Evolutionary conservation across 2,888 invertebrate species (phyloP).

Genomic region (Arenicola marina): DNA sequence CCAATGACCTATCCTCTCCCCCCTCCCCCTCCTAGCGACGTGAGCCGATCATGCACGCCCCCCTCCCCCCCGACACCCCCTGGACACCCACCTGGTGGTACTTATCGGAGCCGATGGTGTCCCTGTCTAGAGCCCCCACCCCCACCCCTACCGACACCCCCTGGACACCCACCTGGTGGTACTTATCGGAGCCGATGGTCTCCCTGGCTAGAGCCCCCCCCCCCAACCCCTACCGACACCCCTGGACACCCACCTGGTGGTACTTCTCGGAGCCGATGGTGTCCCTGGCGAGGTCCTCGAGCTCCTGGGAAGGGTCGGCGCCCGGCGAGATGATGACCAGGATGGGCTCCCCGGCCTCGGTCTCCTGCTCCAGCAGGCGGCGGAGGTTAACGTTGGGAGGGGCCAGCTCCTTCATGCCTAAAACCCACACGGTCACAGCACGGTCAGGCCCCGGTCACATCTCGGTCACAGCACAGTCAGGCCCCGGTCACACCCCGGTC

Average conservation of each 20-base stretch:
- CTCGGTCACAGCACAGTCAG: too few relatives aligned
- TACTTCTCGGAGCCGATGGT: conserved; percentile 65
- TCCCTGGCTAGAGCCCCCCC: too few relatives aligned
- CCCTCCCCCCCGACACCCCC: too few relatives aligned
- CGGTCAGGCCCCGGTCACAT: too few relatives aligned
- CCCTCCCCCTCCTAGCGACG: too few relatives aligned
- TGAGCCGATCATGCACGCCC: too few relatives aligned
- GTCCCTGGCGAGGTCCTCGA: conserved; percentile 70
- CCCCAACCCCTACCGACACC: too few relatives aligned
- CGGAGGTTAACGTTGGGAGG: conserved; percentile 68
- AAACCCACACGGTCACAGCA: too few relatives aligned
- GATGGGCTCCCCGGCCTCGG: conserved; percentile 71
- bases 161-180: conserved; percentile 1
- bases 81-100: conserved; percentile 2
- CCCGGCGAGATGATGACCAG: conserved; percentile 86
- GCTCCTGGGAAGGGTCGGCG: conserved; percentile 85
- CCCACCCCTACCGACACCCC: too few relatives aligned
- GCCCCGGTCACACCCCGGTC: too few relatives aligned
- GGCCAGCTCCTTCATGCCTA: conserved; percentile 66
- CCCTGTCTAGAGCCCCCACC: too few relatives aligned
- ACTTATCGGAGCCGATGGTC: neutral
- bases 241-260: conserved; percentile 67
- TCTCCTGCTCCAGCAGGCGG: conserved; percentile 67
- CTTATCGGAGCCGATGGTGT: neutral
- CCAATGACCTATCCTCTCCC: too few relatives aligned